Evolutionary conservation across 1,140 invertebrate genomes (phyloP), one percentile per base, ranked within the genome.

Genomic region (Heliconius himera): DNA sequence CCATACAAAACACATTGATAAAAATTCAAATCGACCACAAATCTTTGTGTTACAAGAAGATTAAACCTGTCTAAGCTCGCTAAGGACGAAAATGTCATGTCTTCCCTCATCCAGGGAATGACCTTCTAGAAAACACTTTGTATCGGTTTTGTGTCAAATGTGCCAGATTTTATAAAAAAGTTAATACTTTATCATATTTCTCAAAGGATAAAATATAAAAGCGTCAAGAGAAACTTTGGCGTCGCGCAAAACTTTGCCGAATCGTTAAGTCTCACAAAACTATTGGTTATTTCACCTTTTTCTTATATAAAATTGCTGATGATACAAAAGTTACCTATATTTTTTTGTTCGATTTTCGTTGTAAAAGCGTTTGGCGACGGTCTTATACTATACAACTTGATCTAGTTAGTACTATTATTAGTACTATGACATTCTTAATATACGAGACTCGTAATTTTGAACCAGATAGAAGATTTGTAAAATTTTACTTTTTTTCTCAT

Each of bases 181-280:
- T 76, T 76, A 20, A 76, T 76, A 76, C 74, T 76, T 76, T 70
- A 76, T 76, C 38, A 70, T 66, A 70, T 76, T 76, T 33, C 70
- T 78, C 76, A 71, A 33, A 71, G 71, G 76, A 49, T 41, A 49
- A 78, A 73, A 73, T 73, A 77, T 49, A 77, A 77, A 77, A 18
- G 70, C 41, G 22, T 73, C 76, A 73, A 60, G 56, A 51, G n/a
- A 78, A 76, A 77, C 38, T 77, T 73, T 73, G 11, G 16, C 76
- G 54, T 36, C 20, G 33, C 26, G 46, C 20, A 70, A 71, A 73
- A 78, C 71, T 73, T 78, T 78, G 71, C n/a, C 72, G 22, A 73
- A 78, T 72, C 33, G 76, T 72, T 73, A 78, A 73, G 33, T 51
- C 76, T 66, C 29, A 29, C 8, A 29, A 22, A 66, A 66, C 51